A percentile compares a stretch with the other conserved stretches of the same genome.
Conservation (phyloP, 2,888 invertebrate genomes). For the Acanthosepion lycidas region DNA sequence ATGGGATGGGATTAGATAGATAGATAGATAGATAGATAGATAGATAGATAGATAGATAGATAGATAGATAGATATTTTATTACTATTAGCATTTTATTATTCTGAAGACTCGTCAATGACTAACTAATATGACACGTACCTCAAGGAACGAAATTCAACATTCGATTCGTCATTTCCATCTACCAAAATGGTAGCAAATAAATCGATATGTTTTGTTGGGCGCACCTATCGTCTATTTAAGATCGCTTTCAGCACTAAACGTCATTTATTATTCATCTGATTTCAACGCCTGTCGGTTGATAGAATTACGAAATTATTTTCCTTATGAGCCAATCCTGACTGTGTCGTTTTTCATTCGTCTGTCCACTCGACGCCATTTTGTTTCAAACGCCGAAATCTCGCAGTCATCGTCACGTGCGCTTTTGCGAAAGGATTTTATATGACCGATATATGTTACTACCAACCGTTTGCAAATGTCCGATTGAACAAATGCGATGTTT, state of each 20-base stretch:
- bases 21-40: not conserved
- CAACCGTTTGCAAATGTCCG: no score
- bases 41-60: not conserved
- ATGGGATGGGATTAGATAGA: no score
- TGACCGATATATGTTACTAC: no score
- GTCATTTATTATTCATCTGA: not conserved
- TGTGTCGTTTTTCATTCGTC: not conserved
- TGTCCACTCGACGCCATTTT: not conserved
- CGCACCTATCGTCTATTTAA: not conserved
- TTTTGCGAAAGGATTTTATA: not conserved
- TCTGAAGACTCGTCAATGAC: not conserved
- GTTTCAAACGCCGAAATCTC: not conserved
- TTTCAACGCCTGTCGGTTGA: not conserved
- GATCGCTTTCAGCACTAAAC: not conserved
- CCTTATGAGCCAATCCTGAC: not conserved
- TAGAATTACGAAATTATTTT: not conserved
- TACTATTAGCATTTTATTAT: not conserved
- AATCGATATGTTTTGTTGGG: not conserved
- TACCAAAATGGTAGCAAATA: not conserved
- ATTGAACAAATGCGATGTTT: no score
- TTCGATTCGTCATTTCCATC: not conserved
- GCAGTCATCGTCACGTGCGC: not conserved
- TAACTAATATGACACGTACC: not conserved
- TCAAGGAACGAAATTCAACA: not conserved
- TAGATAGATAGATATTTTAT: not conserved